A percentile compares a stretch with the other conserved stretches of the same genome.
Conservation (phyloP, 2,113 vertebrate genomes). For the Petromus typicus region DNA sequence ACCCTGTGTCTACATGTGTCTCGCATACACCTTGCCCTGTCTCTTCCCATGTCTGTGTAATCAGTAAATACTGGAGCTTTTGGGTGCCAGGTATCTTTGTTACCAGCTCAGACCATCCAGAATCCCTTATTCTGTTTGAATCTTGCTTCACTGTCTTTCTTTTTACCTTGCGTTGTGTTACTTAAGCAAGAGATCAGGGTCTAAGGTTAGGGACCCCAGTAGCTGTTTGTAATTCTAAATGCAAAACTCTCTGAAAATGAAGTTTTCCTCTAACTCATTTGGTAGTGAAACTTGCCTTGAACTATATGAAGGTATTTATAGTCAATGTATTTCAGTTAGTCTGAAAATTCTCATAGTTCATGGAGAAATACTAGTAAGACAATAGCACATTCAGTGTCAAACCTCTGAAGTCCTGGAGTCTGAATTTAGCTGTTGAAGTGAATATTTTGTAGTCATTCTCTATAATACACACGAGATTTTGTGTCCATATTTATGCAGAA, state of each 20-base stretch:
- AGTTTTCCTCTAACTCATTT: conserved; percentile 5
- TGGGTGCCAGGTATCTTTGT: no score
- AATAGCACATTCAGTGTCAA: not conserved
- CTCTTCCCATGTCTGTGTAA: no score
- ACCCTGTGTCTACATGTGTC: no score
- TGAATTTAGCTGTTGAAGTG: not conserved
- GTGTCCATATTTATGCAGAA: not conserved
- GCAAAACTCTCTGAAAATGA: not conserved
- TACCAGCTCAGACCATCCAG: no score
- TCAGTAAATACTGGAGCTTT: no score
- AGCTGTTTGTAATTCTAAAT: conserved; percentile 1
- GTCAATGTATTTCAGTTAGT: not conserved
- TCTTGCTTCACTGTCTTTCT: no score
- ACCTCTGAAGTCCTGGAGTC: not conserved
- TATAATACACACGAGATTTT: not conserved
- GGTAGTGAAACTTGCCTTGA: conserved; percentile 28
- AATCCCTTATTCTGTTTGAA: no score
- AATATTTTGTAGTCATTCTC: conserved; percentile 29
- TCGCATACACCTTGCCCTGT: no score
- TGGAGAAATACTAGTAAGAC: conserved; percentile 1
- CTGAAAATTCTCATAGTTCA: conserved; percentile 32
- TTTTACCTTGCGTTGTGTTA: no score
- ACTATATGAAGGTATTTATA: conserved; percentile 19
- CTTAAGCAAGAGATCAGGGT: no score
- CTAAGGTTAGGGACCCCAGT: no score